These are phyloP conservation scores for Zophobas morio DNA, from an alignment of 1,140 invertebrate species.

Conservation along the genomic window DNA sequence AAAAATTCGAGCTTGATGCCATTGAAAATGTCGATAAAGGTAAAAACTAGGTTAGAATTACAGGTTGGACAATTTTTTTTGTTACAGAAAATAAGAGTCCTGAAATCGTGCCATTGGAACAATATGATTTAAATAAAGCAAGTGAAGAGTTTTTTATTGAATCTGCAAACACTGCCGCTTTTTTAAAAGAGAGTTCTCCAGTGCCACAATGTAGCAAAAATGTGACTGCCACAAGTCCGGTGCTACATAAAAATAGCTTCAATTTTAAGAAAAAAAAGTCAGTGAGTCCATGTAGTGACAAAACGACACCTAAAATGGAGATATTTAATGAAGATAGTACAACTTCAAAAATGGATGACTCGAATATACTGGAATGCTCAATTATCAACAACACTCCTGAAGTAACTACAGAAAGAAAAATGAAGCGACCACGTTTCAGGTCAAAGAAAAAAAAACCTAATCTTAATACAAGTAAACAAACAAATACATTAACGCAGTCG, in stretches of 20 bases:
- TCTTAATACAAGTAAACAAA: background rate
- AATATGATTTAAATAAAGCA: background rate
- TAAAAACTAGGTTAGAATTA: background rate
- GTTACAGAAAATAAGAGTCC: slow-evolving; percentile 28
- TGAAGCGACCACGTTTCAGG: background rate
- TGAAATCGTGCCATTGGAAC: background rate
- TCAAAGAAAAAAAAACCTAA: slow-evolving; percentile 2
- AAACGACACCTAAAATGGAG: background rate
- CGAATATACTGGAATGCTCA: slow-evolving; percentile 38
- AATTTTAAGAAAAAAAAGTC: background rate
- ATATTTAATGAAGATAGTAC: background rate
- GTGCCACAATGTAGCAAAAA: background rate
- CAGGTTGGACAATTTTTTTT: background rate
- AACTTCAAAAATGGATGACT: slow-evolving; percentile 4
- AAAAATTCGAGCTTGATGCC: background rate
- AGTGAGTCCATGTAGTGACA: background rate
- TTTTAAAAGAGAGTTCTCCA: background rate
- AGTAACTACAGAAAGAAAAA: background rate
- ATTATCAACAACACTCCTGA: slow-evolving; percentile 22
- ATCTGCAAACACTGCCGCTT: background rate
- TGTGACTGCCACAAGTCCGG: background rate
- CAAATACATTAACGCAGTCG: slow-evolving; percentile 31
- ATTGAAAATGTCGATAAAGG: background rate
- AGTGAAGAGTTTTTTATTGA: slow-evolving; percentile 13
- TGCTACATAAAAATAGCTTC: slow-evolving; percentile 16